Evolutionary conservation across 2,113 vertebrate species (phyloP).

Genomic region (Pachypanchax playfairii): DNA sequence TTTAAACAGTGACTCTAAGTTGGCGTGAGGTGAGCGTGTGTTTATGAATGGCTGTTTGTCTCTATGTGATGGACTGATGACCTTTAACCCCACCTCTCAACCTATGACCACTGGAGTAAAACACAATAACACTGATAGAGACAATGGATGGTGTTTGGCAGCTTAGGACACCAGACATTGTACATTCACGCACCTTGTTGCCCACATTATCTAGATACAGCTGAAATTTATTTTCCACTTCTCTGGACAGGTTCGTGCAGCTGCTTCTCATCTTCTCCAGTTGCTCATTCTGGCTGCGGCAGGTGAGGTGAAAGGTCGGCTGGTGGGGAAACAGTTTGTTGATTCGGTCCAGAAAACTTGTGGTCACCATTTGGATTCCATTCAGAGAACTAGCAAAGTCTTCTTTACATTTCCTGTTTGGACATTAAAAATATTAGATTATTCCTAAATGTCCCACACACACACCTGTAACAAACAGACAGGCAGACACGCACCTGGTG

Average conservation of each 20-base stretch:
- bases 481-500: conserved; percentile 45
- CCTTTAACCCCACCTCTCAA: no score
- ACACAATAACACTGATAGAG: no score
- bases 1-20: no score
- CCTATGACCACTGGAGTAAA: no score
- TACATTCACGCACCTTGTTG: conserved; percentile 46
- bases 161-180: neutral
- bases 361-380: conserved; percentile 76
- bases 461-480: neutral
- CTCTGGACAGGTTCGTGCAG: conserved; percentile 73
- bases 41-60: no score
- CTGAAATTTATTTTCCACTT: conserved; percentile 76
- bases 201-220: conserved; percentile 69
- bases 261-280: conserved; percentile 65
- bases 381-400: conserved; percentile 75
- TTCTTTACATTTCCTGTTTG: conserved; percentile 76
- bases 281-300: conserved; percentile 70
- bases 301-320: conserved; percentile 80
- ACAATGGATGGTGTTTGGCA: no score
- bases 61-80: no score
- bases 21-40: no score
- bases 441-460: neutral
- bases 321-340: conserved; percentile 73
- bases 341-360: conserved; percentile 73
- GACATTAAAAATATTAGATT: neutral